These are phyloP conservation scores for Orthosia gracilis DNA, from an alignment of 2,888 invertebrate genomes.

Conservation along the genomic window DNA sequence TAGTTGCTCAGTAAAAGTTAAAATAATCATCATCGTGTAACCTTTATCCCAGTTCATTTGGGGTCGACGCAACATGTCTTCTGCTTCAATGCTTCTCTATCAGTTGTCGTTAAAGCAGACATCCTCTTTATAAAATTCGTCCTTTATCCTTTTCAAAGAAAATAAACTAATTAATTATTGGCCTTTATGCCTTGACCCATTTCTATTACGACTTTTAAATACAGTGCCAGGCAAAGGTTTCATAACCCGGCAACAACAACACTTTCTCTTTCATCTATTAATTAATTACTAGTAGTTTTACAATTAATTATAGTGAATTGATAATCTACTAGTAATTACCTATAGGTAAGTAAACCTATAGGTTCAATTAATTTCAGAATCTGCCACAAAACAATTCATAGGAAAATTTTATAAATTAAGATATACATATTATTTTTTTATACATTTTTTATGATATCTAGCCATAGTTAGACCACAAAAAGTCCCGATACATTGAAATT, in stretches of 20 bases:
- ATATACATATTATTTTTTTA: too few species aligned
- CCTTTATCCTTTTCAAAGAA: constrained; percentile 18
- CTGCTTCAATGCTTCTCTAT: too few species aligned
- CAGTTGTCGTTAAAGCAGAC: too few species aligned
- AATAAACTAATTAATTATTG: constrained; percentile 24
- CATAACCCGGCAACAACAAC: constrained; percentile 25
- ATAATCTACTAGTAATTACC: too few species aligned
- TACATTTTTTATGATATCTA: too few species aligned
- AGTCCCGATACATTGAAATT: not conserved
- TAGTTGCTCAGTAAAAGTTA: not conserved
- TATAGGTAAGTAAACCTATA: too few species aligned
- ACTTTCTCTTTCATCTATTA: constrained; percentile 21
- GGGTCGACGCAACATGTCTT: too few species aligned
- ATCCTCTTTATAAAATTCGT: too few species aligned
- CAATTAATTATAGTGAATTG: too few species aligned
- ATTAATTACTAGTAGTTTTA: not conserved
- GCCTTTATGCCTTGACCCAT: constrained; percentile 14
- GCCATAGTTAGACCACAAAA: not conserved
- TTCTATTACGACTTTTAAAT: constrained; percentile 19
- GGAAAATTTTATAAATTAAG: too few species aligned
- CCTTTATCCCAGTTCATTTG: too few species aligned
- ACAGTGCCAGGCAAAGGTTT: constrained; percentile 17
- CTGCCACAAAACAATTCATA: not conserved
- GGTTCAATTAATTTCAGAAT: constrained; percentile 5
- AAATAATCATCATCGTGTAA: too few species aligned